Conservation (phyloP, 2,113 vertebrate genomes). For the Vicugna pacos region DNA sequence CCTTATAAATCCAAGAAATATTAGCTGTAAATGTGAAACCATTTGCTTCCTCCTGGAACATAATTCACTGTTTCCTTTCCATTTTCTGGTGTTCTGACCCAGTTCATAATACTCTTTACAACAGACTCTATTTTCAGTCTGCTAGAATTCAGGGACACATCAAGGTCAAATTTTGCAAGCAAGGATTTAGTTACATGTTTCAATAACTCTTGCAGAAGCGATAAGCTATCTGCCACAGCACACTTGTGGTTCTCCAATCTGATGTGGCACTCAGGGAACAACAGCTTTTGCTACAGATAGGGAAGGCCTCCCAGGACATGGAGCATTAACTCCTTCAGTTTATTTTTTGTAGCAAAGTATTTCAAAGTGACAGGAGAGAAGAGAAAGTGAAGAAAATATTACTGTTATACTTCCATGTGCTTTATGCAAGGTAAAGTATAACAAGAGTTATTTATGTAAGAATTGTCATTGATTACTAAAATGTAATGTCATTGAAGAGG, state of each 20-base stretch:
- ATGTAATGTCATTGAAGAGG: not conserved
- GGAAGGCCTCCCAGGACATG: not conserved
- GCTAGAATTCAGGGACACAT: not conserved
- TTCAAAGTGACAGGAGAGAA: not conserved
- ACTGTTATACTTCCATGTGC: not conserved
- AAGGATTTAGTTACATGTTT: constrained; percentile 55
- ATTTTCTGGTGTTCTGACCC: constrained; percentile 40
- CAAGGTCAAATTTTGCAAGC: constrained; percentile 49
- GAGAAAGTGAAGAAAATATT: not conserved
- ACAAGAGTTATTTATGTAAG: not conserved
- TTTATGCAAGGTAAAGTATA: not conserved
- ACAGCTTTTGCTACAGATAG: not conserved
- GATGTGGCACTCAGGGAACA: not conserved
- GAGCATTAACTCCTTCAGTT: not conserved
- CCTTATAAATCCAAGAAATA: constrained; percentile 78
- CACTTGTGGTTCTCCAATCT: not conserved
- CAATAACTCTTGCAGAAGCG: not conserved
- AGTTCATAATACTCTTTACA: not conserved
- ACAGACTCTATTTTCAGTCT: constrained; percentile 25
- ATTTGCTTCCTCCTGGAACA: constrained; percentile 33
- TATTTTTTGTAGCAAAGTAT: not conserved
- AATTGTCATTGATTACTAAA: not conserved
- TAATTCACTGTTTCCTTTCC: not conserved
- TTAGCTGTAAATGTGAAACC: not conserved
- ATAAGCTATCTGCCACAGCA: not conserved